A percentile compares a stretch with the other conserved stretches of the same genome.
These are phyloP conservation scores for Oligia fasciuncula DNA, from an alignment of 2,888 invertebrate genomes.

Conservation along the genomic window DNA sequence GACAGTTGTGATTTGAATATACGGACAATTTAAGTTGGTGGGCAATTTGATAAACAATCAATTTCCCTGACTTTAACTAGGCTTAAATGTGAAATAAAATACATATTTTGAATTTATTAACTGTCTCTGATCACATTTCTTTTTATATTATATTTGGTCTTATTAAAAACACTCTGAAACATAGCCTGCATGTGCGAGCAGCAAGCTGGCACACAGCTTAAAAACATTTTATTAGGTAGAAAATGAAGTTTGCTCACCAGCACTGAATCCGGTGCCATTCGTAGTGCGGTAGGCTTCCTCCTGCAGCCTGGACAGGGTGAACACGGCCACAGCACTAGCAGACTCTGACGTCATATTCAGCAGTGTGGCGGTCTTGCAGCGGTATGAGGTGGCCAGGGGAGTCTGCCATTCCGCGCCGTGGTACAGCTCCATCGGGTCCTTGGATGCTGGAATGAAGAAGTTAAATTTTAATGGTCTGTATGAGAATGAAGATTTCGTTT, in stretches of 20 bases:
- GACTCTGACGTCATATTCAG: constrained; percentile 88
- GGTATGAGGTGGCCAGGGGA: constrained; percentile 92
- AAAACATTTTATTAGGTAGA: not conserved
- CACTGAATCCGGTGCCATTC: constrained; percentile 90
- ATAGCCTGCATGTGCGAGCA: not conserved
- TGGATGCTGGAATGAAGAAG: constrained; percentile 65
- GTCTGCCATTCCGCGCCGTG: constrained; percentile 90
- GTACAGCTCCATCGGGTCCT: constrained; percentile 81
- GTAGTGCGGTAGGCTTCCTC: constrained; percentile 93
- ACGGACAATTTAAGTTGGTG: not conserved
- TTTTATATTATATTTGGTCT: not conserved
- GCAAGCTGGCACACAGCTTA: not conserved
- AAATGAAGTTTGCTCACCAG: constrained; percentile 84
- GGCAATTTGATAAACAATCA: not conserved
- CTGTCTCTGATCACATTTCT: not conserved
- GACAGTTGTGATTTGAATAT: not conserved
- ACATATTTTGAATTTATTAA: not conserved
- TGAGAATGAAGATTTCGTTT: not conserved
- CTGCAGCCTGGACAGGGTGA: constrained; percentile 92
- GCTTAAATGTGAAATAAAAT: not conserved
- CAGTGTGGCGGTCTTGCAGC: constrained; percentile 91
- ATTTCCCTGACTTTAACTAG: not conserved
- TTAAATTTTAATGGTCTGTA: not conserved
- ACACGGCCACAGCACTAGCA: constrained; percentile 78
- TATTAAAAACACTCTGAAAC: not conserved